phyloP scores from a whole-genome alignment of 2,888 invertebrate genomes.

The Crossocerus cetratus region DNA sequence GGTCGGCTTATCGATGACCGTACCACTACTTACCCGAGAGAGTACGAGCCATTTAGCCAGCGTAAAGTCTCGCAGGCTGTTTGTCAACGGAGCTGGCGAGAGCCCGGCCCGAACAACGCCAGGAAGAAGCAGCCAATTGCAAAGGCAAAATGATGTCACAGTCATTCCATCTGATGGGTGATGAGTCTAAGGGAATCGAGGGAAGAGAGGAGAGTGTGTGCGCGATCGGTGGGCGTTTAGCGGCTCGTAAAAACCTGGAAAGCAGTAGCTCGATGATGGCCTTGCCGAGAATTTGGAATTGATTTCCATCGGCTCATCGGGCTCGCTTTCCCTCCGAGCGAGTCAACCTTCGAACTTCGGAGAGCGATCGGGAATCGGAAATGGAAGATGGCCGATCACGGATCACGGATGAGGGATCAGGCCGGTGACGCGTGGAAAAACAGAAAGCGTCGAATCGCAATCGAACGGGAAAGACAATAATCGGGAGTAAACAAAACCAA shows the following conservation, averaged over 20 bases:
- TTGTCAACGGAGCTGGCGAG: conserved; percentile 36
- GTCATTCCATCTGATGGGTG: too few relatives aligned
- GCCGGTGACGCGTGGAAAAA: conserved; percentile 18
- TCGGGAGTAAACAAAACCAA: conserved; percentile 49
- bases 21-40: conserved; percentile 68
- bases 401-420: conserved; percentile 13
- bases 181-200: too few relatives aligned
- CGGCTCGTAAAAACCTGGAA: conserved; percentile 27
- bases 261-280: neutral
- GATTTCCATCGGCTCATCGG: too few relatives aligned
- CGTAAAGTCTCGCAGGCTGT: conserved; percentile 36
- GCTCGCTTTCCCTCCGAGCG: too few relatives aligned
- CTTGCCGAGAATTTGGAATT: too few relatives aligned
- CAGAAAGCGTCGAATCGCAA: conserved; percentile 34
- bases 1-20: conserved; percentile 73
- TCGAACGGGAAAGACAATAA: conserved; percentile 55
- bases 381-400: conserved; percentile 14
- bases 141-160: too few relatives aligned
- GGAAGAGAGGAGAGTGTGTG: too few relatives aligned
- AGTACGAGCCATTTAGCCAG: conserved; percentile 66
- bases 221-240: conserved; percentile 20
- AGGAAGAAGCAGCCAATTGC: too few relatives aligned
- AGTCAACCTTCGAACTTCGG: too few relatives aligned
- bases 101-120: too few relatives aligned
- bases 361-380: too few relatives aligned